A percentile compares a stretch with the other conserved stretches of the same genome.
phyloP scores from a whole-genome alignment of 2,113 vertebrate species.

The Chaetorhynchus papuensis region DNA sequence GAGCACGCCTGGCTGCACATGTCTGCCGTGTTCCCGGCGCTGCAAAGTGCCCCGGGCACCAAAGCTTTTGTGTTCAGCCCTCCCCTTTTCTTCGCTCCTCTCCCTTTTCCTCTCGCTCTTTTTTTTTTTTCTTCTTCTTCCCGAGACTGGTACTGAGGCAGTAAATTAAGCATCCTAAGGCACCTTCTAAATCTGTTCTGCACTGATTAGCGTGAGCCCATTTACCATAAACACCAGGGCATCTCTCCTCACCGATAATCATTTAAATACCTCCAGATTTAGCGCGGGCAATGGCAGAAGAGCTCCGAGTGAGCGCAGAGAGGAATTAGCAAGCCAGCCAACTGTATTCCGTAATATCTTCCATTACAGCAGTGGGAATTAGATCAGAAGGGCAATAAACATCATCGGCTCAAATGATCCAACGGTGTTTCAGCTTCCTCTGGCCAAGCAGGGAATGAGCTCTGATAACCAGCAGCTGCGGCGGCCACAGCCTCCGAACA shows the following conservation, averaged over 20 bases:
- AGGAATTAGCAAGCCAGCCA: conserved; percentile 50
- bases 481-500: not conserved
- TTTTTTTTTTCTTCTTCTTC: not conserved
- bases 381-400: conserved; percentile 59
- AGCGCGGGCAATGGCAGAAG: conserved; percentile 16
- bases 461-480: conserved; percentile 38
- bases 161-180: conserved; percentile 65
- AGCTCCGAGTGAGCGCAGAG: conserved; percentile 15
- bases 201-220: conserved; percentile 60
- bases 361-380: conserved; percentile 53
- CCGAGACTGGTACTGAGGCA: conserved; percentile 8
- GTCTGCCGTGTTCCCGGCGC: not conserved
- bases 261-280: conserved; percentile 64
- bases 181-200: conserved; percentile 67
- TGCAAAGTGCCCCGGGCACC: not conserved
- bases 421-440: conserved; percentile 17
- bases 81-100: not conserved
- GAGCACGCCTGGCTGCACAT: conserved; percentile 23
- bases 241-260: conserved; percentile 43
- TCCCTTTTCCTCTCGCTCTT: not conserved
- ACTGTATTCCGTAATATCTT: conserved; percentile 47
- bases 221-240: conserved; percentile 52
- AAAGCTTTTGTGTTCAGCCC: conserved; percentile 1
- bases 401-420: conserved; percentile 50
- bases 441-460: conserved; percentile 32